Conservation (phyloP, 2,797 vertebrate genomes). For the Sphaeramia orbicularis region DNA sequence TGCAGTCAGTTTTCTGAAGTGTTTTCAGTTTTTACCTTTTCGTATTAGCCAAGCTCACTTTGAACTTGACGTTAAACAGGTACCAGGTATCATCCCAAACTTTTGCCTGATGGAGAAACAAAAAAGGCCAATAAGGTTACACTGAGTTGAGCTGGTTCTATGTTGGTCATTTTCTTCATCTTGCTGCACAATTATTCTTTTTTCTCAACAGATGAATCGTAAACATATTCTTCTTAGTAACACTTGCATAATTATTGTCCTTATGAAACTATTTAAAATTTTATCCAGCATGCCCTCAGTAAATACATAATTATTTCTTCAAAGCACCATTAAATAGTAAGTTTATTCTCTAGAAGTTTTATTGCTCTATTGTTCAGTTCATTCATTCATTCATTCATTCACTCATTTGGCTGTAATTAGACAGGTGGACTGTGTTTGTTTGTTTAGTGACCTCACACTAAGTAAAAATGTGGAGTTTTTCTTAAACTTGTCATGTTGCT, state of each 20-base stretch:
- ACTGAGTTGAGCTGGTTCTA: too few relatives aligned
- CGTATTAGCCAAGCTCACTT: too few relatives aligned
- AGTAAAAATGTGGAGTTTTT: constrained; percentile 10
- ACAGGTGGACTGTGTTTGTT: constrained; percentile 24
- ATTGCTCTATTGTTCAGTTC: constrained; percentile 29
- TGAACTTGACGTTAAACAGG: too few relatives aligned
- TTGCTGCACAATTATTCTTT: neutral
- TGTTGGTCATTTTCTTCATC: neutral
- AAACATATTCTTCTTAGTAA: neutral
- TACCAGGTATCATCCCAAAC: too few relatives aligned
- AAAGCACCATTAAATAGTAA: too few relatives aligned
- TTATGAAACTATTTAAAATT: neutral
- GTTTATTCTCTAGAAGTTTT: constrained; percentile 22
- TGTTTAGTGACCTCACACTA: constrained; percentile 37
- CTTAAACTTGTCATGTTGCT: neutral
- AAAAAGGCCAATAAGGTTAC: too few relatives aligned
- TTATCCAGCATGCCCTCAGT: neutral
- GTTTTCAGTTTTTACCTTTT: too few relatives aligned
- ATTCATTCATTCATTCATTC: neutral
- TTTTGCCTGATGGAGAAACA: too few relatives aligned
- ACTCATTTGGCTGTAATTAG: constrained; percentile 30
- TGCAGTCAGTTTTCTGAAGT: too few relatives aligned
- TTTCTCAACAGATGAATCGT: too few relatives aligned
- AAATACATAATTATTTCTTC: too few relatives aligned
- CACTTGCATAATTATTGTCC: neutral